Conservation (phyloP, 2,797 vertebrate species). For the Hozukius guyotensis region DNA sequence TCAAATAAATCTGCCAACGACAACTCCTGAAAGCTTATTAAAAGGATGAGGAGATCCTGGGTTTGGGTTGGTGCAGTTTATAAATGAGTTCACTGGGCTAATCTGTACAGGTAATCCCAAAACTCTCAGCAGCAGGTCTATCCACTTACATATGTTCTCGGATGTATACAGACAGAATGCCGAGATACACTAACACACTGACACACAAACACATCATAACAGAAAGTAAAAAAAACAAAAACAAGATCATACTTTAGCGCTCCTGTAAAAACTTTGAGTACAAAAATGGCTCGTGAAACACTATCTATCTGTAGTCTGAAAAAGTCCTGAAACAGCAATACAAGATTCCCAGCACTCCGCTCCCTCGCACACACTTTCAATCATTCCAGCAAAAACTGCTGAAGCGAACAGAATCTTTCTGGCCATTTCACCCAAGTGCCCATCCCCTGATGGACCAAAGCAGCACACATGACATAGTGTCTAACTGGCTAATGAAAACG, state of each 20-base stretch:
- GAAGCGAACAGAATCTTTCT: conserved; percentile 72
- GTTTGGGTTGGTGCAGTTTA: conserved; percentile 32
- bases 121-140: conserved; percentile 20
- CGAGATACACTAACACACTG: not conserved
- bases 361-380: conserved; percentile 62
- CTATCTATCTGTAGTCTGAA: conserved; percentile 47
- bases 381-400: conserved; percentile 76
- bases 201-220: not conserved
- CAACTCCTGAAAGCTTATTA: conserved; percentile 58
- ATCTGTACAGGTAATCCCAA: conserved; percentile 62
- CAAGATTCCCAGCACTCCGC: conserved; percentile 56
- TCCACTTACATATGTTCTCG: conserved; percentile 21
- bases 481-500: conserved; percentile 69
- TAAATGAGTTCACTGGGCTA: conserved; percentile 49
- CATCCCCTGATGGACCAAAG: conserved; percentile 54
- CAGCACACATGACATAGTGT: conserved; percentile 59
- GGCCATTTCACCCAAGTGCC: conserved; percentile 69
- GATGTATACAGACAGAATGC: not conserved
- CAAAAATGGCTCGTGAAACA: conserved; percentile 28
- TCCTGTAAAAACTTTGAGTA: conserved; percentile 9
- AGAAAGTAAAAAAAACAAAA: not conserved
- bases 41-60: conserved; percentile 34
- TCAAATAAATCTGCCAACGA: conserved; percentile 51
- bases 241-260: conserved; percentile 8
- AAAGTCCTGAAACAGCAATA: conserved; percentile 75